A percentile compares a stretch with the other conserved stretches of the same genome.
phyloP scores from a whole-genome alignment of 2,797 vertebrate species.

The Cheirogaleus major region DNA sequence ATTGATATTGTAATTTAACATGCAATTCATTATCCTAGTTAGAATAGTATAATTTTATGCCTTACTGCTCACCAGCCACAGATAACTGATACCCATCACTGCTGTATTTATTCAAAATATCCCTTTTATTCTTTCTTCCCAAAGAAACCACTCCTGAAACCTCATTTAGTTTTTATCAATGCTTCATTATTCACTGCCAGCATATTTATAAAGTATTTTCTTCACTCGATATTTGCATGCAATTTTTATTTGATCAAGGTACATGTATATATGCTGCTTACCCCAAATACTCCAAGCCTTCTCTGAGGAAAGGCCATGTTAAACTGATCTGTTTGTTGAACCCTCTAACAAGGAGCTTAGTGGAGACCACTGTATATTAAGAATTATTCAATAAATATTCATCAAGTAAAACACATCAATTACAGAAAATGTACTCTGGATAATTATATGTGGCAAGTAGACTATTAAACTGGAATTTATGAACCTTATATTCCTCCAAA shows the following conservation, averaged over 20 bases:
- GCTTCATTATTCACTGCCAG: neutral
- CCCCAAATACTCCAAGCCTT: neutral
- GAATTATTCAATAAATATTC: slow-evolving; percentile 12
- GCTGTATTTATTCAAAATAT: neutral
- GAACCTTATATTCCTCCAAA: neutral
- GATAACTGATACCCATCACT: neutral
- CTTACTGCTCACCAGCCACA: neutral
- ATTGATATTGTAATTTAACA: neutral
- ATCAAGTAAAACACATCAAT: slow-evolving; percentile 25
- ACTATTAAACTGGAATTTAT: slow-evolving; percentile 7
- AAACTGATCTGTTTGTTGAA: neutral
- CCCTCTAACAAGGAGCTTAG: neutral
- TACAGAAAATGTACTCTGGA: neutral
- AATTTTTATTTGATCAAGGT: neutral
- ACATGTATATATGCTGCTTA: neutral
- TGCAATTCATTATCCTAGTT: neutral
- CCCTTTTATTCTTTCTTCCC: neutral
- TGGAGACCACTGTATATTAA: neutral
- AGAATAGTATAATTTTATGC: neutral
- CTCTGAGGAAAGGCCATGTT: neutral
- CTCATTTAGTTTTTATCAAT: neutral
- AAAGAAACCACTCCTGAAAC: neutral
- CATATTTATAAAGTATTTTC: slow-evolving; percentile 16
- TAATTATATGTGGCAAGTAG: slow-evolving; percentile 14
- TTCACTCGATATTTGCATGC: neutral